phyloP scores from a whole-genome alignment of 2,797 vertebrate species.

The Neosalanx taihuensis region DNA sequence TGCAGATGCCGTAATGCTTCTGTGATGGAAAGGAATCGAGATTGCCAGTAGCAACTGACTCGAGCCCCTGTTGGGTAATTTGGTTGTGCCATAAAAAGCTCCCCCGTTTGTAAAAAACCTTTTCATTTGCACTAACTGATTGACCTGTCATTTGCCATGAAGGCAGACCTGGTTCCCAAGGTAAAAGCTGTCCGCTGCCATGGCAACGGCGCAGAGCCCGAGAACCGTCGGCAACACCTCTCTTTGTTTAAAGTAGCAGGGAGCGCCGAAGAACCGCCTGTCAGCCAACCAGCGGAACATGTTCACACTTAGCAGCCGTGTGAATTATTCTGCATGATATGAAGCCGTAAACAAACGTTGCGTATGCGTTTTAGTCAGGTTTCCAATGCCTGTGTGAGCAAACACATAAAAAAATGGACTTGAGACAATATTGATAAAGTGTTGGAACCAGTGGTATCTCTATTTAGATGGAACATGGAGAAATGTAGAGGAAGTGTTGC shows the following conservation, averaged over 20 bases:
- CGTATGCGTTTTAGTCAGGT: not conserved
- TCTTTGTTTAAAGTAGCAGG: slow-evolving; percentile 27
- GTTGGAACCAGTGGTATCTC: not conserved
- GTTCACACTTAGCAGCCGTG: not conserved
- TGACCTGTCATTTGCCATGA: slow-evolving; percentile 74
- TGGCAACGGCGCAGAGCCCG: slow-evolving; percentile 54
- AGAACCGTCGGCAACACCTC: slow-evolving; percentile 35
- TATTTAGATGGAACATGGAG: not conserved
- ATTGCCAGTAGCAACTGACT: slow-evolving; percentile 45
- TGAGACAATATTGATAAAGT: not conserved
- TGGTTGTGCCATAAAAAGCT: slow-evolving; percentile 51
- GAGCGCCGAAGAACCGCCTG: slow-evolving; percentile 9
- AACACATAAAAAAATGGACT: not conserved
- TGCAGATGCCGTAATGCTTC: slow-evolving; percentile 31
- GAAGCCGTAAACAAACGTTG: not conserved
- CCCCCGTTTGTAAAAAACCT: slow-evolving; percentile 66
- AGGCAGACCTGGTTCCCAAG: slow-evolving; percentile 55
- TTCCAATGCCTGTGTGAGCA: not conserved
- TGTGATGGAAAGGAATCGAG: slow-evolving; percentile 48
- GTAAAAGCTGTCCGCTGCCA: slow-evolving; percentile 57
- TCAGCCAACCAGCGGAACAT: slow-evolving; percentile 12
- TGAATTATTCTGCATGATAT: not conserved
- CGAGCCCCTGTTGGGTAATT: slow-evolving; percentile 53
- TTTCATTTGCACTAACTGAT: slow-evolving; percentile 73
- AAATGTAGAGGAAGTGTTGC: not conserved